A percentile compares a stretch with the other conserved stretches of the same genome.
These are phyloP conservation scores for Anguilla japonica DNA, from an alignment of 2,113 vertebrate species.

Conservation along the genomic window DNA sequence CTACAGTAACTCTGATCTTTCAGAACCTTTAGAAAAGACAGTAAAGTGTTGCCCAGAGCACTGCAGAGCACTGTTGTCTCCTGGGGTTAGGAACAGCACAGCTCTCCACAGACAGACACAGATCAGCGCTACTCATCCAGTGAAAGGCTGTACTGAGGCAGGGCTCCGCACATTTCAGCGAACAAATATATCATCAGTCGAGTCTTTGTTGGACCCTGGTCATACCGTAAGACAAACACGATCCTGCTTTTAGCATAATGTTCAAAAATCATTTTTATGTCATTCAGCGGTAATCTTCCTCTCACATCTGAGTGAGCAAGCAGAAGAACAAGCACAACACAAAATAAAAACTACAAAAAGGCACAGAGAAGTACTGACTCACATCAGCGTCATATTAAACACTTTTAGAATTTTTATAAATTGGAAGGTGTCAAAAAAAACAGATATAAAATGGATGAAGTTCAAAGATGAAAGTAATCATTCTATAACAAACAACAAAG, in stretches of 20 bases:
- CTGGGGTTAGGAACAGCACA: neutral
- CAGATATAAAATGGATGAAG: neutral
- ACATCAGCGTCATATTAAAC: neutral
- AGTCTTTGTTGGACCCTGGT: neutral
- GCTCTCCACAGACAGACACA: neutral
- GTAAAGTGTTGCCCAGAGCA: neutral
- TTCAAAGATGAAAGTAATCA: slow-evolving; percentile 1
- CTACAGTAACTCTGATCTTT: slow-evolving; percentile 5
- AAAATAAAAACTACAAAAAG: neutral
- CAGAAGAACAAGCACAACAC: neutral
- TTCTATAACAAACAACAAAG: slow-evolving; percentile 18
- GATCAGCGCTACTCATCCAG: slow-evolving; percentile 15
- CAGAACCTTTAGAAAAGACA: slow-evolving; percentile 6
- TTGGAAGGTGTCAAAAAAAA: neutral
- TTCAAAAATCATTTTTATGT: neutral
- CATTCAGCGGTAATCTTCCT: neutral
- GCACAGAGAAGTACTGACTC: neutral
- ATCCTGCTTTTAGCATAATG: slow-evolving; percentile 16
- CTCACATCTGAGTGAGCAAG: neutral
- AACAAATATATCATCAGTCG: neutral
- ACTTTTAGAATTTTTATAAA: neutral
- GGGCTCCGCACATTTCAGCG: neutral
- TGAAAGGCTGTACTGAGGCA: neutral
- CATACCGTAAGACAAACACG: neutral
- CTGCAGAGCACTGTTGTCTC: neutral